Base-by-base conservation (phyloP, 2,113 vertebrate genomes). In the Erpornis zantholeuca region DNA sequence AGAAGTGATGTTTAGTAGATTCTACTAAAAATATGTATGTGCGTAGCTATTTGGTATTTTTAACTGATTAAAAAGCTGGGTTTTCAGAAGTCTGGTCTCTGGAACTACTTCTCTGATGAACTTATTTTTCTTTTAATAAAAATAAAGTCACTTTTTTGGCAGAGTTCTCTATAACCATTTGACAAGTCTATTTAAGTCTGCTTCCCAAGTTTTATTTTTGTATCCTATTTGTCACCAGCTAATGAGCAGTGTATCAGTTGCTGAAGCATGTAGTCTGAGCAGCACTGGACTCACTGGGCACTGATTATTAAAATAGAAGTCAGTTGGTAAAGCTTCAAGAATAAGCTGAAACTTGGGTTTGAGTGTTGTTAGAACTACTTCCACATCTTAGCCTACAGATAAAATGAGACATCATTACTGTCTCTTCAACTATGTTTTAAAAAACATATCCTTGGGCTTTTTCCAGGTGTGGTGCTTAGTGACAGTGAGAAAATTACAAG, bases 101-200 rank as follows among this genome's bases (percentile, higher is more conserved):
- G 49, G 53, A 94, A 69, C 42, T 54, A n/a, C 68, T 92, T 95
- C 25, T 38, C 57, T 14, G 7, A 81, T 53, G 21, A 90, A 76
- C 33, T 4, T 82, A 15, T 49, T 89, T 86, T 94, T 66, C 45
- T 80, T 83, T 44, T 60, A 73, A 84, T 82, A 94, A 92, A 95
- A 96, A 77, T 78, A 73, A 90, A 85, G 33, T 61, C 29, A 23
- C 21, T 85, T 87, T 87, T 94, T 87, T 92, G 84, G 73, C 92
- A 86, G 35, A 7, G n/a, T 47, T 86, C 36, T 77, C 27, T 60
- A n/a, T 53, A 80, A 80, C 65, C 47, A 90, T 36, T 83, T 93
- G 75, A 66, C 59, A 73, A 82, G 76, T 91, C 88, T 91, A 76
- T 91, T 87, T 93, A 80, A 76, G n/a, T 47, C 87, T 86, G 17